Percentiles rank a stretch among this genome's conserved stretches.
These are phyloP conservation scores for Paraescarpia echinospica DNA, from an alignment of 1,140 invertebrate species.

Conservation along the genomic window DNA sequence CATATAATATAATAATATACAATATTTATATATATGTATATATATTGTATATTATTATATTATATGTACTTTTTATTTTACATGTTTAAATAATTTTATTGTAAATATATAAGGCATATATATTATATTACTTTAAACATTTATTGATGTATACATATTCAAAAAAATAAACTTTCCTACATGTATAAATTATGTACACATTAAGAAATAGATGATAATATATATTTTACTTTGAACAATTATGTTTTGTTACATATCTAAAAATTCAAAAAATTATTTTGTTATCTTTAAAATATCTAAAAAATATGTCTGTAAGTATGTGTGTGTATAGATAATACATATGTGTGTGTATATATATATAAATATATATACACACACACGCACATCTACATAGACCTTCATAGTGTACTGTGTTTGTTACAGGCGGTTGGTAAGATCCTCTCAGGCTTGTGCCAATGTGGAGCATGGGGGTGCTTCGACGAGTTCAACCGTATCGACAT, in stretches of 20 bases:
- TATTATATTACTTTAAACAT: background rate
- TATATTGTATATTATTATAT: background rate
- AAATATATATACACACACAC: no score
- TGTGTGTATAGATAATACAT: no score
- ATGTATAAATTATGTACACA: background rate
- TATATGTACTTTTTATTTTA: background rate
- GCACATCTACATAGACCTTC: background rate
- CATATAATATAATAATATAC: no score
- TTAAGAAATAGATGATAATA: background rate
- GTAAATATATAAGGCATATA: background rate
- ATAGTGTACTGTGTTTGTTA: background rate
- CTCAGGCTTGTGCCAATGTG: constrained; percentile 73
- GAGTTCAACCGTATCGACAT: constrained; percentile 90
- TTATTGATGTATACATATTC: background rate
- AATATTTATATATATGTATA: background rate
- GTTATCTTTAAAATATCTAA: background rate
- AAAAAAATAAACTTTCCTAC: no score
- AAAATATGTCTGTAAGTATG: no score
- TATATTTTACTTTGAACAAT: background rate
- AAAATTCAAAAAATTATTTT: background rate
- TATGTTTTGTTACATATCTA: background rate
- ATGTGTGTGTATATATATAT: no score
- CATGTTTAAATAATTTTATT: background rate
- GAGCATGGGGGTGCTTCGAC: constrained; percentile 78
- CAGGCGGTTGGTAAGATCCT: constrained; percentile 81